Conservation (phyloP, 2,113 vertebrate species). For the Sylvietta virens region DNA sequence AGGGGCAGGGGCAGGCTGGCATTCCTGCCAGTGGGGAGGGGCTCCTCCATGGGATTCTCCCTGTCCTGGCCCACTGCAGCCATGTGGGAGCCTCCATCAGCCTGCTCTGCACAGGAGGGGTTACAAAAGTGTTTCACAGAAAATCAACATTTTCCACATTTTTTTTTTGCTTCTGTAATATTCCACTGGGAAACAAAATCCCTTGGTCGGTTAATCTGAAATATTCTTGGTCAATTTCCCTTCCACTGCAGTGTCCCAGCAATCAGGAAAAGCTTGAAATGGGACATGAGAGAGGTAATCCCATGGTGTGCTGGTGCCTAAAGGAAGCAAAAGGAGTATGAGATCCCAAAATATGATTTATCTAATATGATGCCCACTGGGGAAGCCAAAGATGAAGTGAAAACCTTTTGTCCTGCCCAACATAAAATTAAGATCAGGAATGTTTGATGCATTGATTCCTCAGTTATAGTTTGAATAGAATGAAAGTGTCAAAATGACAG, state of each 20-base stretch:
- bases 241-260: background rate
- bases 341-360: background rate
- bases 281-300: background rate
- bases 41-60: rapidly evolving
- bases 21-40: background rate
- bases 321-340: background rate
- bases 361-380: background rate
- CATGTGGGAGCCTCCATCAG: background rate
- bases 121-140: background rate
- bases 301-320: background rate
- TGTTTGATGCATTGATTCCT: background rate
- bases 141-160: background rate
- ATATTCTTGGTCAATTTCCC: background rate
- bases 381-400: background rate
- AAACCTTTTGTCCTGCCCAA: background rate
- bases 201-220: background rate
- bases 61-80: background rate
- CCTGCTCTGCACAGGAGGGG: background rate
- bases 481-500: background rate
- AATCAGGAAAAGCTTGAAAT: background rate
- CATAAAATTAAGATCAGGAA: background rate
- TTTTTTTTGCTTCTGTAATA: background rate
- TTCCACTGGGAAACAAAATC: background rate
- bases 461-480: background rate
- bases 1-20: background rate